Base-by-base conservation (phyloP, 2,888 invertebrate species). In the Pachymerium ferrugineum region DNA sequence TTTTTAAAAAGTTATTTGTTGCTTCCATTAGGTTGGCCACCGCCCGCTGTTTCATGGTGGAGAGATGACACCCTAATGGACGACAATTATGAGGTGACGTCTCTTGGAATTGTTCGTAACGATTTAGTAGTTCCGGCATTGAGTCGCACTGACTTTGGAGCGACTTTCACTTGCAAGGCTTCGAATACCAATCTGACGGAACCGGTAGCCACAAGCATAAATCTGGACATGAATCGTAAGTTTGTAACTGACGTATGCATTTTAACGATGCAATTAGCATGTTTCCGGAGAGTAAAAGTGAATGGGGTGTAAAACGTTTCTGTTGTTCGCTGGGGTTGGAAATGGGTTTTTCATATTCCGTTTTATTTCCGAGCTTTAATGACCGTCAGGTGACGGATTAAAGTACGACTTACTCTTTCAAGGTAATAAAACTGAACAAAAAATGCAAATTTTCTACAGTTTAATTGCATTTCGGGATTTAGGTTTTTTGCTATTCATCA, bases 1-100 rank as follows among this genome's bases (percentile, higher is more conserved):
- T n/a, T n/a, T n/a, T n/a, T n/a, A n/a, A n/a, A n/a, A n/a, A n/a
- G n/a, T 67, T 77, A 69, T 75, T 79, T 83, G 8, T 62, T n/a
- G n/a, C n/a, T n/a, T n/a, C n/a, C n/a, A n/a, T 8, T 81, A 92
- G 91, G 94, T 74, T 89, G 89, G 77, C 94, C 94, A 0, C 86
- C 87, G 42, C 93, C 94, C 28, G 87, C 88, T 77, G 89, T 91
- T 76, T 89, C 89, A 75, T 94, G 94, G 93, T 93, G 91, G 89
- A 86, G 88, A 77, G 90, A 90, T 75, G 88, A 88, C 29, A 86
- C 88, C 75, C 85, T 91, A 77, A 84, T 94, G 74, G 93, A 93
- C 82, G 92, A 92, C 81, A 90, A 91, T 29, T 92, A 86, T 83
- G 90, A 91, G 81, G 76, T 76, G 68, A 76, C 76, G 16, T 76